Conservation (phyloP, 1,140 invertebrate species). For the Drosophila pandora region DNA sequence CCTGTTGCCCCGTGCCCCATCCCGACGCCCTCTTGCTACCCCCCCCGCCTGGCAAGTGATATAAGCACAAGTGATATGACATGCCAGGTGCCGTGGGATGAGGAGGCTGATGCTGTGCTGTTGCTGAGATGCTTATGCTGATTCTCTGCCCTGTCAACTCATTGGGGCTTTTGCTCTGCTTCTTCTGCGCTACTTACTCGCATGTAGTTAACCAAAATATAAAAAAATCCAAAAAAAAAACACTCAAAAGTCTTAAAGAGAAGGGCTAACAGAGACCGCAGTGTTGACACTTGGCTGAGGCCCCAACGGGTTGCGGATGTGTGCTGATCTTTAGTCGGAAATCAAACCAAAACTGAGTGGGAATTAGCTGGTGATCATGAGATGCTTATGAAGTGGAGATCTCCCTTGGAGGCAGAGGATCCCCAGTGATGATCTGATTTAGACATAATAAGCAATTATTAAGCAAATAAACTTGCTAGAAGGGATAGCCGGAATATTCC, state of each 20-base stretch:
- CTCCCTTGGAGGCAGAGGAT: slow-evolving; percentile 3
- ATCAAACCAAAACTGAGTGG: slow-evolving; percentile 36
- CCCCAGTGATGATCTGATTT: slow-evolving; percentile 16
- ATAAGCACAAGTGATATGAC: slow-evolving; percentile 74
- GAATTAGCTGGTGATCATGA: slow-evolving; percentile 10
- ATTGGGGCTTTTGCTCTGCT: slow-evolving; percentile 38
- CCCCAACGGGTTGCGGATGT: slow-evolving; percentile 61
- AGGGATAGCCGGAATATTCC: background rate
- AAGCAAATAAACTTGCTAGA: background rate
- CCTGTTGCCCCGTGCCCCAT: slow-evolving; percentile 14
- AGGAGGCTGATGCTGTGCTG: slow-evolving; percentile 32
- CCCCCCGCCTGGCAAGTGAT: slow-evolving; percentile 33
- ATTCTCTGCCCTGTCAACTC: slow-evolving; percentile 63
- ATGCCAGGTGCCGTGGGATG: slow-evolving; percentile 71
- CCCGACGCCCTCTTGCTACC: slow-evolving; percentile 1
- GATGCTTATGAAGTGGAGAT: slow-evolving; percentile 3
- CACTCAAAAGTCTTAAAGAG: background rate
- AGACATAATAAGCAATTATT: slow-evolving; percentile 17
- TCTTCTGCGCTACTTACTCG: slow-evolving; percentile 62
- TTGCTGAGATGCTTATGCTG: slow-evolving; percentile 10
- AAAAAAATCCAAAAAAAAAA: slow-evolving; percentile 10
- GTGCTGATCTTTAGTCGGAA: slow-evolving; percentile 68
- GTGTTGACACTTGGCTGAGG: slow-evolving; percentile 55
- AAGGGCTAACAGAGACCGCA: slow-evolving; percentile 17
- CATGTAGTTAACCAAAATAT: slow-evolving; percentile 61